Conservation (phyloP, 2,113 vertebrate genomes). For the Baryphthengus martii region DNA sequence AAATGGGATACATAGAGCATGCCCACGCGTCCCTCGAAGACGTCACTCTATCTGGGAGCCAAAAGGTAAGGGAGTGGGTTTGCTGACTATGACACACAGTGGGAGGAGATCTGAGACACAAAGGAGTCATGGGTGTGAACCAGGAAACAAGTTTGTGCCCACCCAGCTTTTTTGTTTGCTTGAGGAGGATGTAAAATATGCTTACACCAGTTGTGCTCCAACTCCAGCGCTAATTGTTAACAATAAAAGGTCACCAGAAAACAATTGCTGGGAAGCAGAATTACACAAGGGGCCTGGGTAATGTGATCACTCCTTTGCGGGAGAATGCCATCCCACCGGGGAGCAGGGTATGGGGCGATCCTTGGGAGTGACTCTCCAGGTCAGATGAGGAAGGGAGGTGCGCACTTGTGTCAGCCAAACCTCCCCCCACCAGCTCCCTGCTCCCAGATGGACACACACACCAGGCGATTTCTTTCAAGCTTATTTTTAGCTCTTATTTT, state of each 20-base stretch:
- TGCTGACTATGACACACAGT: conserved; percentile 60
- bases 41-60: conserved; percentile 50
- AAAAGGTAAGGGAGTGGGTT: conserved; percentile 70
- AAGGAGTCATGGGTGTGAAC: conserved; percentile 68
- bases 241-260: conserved; percentile 70
- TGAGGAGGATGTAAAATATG: conserved; percentile 68
- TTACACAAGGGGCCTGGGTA: conserved; percentile 48
- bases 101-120: conserved; percentile 63
- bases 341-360: neutral
- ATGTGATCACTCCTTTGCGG: neutral
- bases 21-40: conserved; percentile 46
- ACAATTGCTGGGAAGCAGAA: conserved; percentile 63
- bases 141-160: conserved; percentile 62
- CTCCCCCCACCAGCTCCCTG: neutral
- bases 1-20: conserved; percentile 11
- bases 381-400: conserved; percentile 19
- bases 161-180: conserved; percentile 68
- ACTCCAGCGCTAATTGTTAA: conserved; percentile 44
- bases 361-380: neutral
- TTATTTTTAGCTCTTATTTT: neutral
- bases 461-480: neutral
- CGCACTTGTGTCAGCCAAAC: neutral
- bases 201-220: conserved; percentile 52
- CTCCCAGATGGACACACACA: neutral
- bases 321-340: conserved; percentile 23